These are phyloP conservation scores for Chaetodon trifasciatus DNA, from an alignment of 2,797 vertebrate genomes.

Conservation along the genomic window DNA sequence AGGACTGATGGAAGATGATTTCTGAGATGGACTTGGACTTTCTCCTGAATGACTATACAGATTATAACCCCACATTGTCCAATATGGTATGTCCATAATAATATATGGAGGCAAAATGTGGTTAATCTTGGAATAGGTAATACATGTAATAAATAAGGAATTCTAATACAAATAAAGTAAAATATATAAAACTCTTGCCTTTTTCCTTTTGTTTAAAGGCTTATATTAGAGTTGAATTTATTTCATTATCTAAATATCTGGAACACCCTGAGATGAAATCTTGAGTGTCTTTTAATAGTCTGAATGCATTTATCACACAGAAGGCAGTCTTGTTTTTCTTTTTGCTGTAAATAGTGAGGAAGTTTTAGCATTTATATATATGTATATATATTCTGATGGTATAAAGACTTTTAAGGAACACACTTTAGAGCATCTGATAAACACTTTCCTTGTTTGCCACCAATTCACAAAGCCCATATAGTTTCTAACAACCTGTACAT, in stretches of 20 bases:
- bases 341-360: no score
- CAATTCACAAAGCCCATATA: neutral
- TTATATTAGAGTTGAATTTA: constrained; percentile 1
- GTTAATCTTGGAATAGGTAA: no score
- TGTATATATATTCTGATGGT: neutral
- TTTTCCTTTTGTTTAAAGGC: neutral
- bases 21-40: neutral
- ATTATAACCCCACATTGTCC: neutral
- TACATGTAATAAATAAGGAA: neutral
- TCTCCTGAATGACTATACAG: neutral
- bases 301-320: no score
- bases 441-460: neutral
- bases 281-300: no score
- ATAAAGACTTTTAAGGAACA: no score
- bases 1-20: no score
- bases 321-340: no score
- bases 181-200: neutral
- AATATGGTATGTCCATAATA: neutral
- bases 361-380: no score
- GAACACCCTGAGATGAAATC: no score
- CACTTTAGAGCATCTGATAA: neutral
- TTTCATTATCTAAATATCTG: no score
- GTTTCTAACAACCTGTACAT: neutral
- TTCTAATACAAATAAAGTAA: neutral
- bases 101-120: neutral